Evolutionary conservation across 2,113 vertebrate species (phyloP), one percentile per base, ranked within the genome.

Genomic region (Ellobius talpinus): DNA sequence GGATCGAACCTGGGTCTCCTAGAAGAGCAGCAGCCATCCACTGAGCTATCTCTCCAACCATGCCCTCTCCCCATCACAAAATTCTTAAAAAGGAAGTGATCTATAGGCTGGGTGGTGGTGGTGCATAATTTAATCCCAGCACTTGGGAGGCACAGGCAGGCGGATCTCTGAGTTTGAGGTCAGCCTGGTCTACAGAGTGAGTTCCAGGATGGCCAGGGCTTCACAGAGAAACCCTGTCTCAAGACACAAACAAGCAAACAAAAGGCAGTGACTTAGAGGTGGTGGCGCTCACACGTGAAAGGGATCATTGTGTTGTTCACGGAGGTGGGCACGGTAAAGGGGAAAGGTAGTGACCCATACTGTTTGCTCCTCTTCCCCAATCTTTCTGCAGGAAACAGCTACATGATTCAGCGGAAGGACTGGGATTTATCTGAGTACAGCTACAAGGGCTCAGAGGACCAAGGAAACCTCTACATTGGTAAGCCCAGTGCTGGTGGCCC

Each of bases 371-470:
- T 4, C 1, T 33, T n/a, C 7, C 88, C 50, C 65, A 45, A 95
- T 65, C 95, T 95, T 47, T 63, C 14, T 87, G n/a, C 89, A 99
- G 98, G 99, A 11, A 98, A 98, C 0, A 96, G 97, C 90, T 99
- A 98, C 82, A 92, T 98, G 97, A 97, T 99, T 72, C 98, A 98
- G 92, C 82, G 98, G 94, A 98, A 98, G 29, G 97, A 87, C 65
- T 99, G 98, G 98, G 99, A 99, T 50, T 98, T 98, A 58, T 82
- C 97, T 0, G 98, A 99, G 33, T 98, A 97, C 55, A 98, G 98
- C 65, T 99, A 98, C 77, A 98, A 98, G 70, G 97, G 98, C 42
- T 11, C 47, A 9, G 70, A 97, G 61, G 93, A 98, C 16, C 39
- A 92, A 0, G 97, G 98, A 78, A 98, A 99, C 78, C 97, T 88